Base-by-base conservation (phyloP, 2,888 invertebrate genomes). In the Melanotus villosus region DNA sequence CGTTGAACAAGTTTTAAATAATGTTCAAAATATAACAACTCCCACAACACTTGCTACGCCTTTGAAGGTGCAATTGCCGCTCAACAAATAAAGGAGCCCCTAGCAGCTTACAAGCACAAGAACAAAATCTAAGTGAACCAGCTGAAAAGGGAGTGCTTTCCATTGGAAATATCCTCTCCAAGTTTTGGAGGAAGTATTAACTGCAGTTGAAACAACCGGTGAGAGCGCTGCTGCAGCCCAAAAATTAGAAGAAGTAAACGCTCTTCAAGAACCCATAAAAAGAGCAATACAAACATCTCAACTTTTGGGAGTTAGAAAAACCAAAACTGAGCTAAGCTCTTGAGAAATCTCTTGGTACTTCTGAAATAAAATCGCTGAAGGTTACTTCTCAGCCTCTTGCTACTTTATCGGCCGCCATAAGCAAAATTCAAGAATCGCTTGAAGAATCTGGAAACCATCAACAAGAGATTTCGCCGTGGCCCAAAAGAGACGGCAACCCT, bases 321-420 rank as follows among this genome's bases (percentile, higher is more conserved):
- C 59, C 58, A 1, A 52, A 43, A 14, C 10, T 72, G 16, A 43
- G 58, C 5, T 57, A 67, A 60, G 73, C 72, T 16, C 59, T 74
- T 1, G 30, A 64, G 9, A 18, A 58, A 5, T 12, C 47, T 2
- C n/a, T 30, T 9, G 10, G 12, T 0, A n/a, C 23, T 32, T 38
- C 56, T 0, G n/a, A 56, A 60, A 23, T 32, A 30, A 34, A 59
- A 26, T 30, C 45, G 10, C 57, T 76, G 21, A 64, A 70, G 23
- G 30, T 56, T 23, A 30, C 77, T 5, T 58, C 60, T 19, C 59
- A 70, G 41, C 77, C 78, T 4, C 52, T 79, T 19, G 64, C 75
- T 69, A 73, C 72, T 65, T 50, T 80, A 18, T 56, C 69, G 47
- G 72, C 70, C 19, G 23, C 75, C 2, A 65, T 77, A 34, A 71